A percentile compares a stretch with the other conserved stretches of the same genome.
Evolutionary conservation across 2,797 vertebrate species (phyloP).

Genomic region (Pyrrhura leucotis): DNA sequence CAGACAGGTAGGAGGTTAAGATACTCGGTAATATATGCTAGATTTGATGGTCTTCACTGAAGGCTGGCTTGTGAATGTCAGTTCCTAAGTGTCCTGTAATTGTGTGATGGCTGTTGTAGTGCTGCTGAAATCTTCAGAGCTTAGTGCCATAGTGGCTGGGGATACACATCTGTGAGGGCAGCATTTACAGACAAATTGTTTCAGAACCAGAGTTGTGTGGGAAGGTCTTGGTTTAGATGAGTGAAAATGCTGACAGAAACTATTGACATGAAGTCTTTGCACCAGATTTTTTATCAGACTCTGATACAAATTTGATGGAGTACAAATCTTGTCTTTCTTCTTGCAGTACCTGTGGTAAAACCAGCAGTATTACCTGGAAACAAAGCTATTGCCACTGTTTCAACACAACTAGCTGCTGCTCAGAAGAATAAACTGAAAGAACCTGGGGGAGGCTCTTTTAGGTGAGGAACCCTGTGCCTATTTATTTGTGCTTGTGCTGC

Average conservation of each 20-base stretch:
- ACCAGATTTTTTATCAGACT: background rate
- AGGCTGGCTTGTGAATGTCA: background rate
- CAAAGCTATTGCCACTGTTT: constrained; percentile 82
- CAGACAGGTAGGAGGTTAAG: constrained; percentile 83
- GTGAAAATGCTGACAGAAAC: background rate
- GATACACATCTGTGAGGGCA: background rate
- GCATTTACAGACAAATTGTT: background rate
- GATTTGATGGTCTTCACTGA: background rate
- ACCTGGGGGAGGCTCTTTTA: constrained; percentile 90
- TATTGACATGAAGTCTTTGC: background rate
- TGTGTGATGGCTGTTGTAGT: background rate
- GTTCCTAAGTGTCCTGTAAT: background rate
- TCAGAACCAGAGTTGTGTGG: background rate
- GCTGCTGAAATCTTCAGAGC: background rate
- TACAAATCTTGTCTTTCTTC: constrained; percentile 30
- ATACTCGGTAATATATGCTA: accelerated
- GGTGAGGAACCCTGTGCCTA: constrained; percentile 77
- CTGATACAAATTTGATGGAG: background rate
- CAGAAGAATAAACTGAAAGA: constrained; percentile 93
- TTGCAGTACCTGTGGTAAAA: constrained; percentile 86
- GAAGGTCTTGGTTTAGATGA: background rate
- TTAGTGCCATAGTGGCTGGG: background rate
- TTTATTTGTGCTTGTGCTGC: background rate
- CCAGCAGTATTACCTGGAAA: constrained; percentile 82
- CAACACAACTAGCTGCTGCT: constrained; percentile 79